Base-by-base conservation (phyloP, 2,888 invertebrate species). In the Ferdinandea cuprea region DNA sequence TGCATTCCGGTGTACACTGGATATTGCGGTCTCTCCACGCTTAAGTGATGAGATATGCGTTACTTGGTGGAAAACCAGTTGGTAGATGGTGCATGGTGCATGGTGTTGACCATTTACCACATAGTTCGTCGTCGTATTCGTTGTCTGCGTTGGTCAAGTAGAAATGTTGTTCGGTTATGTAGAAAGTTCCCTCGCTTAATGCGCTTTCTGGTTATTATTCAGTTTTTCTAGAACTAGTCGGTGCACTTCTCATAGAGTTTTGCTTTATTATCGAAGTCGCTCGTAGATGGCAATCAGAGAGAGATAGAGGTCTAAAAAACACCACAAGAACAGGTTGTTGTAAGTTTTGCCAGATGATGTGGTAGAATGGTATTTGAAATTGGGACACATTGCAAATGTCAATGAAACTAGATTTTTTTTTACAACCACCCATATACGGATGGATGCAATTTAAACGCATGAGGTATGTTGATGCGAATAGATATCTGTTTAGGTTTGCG, bases 311-410 rank as follows among this genome's bases (percentile, higher is more conserved):
- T 32, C 15, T 58, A 46, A 42, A 19, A 19, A 37, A 46, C 48
- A 35, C 32, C 11, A 50, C 44, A 19, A 48, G 74, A 80, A 71
- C 81, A 71, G 71, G 81, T 81, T 81, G 58, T 13, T 50, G 13
- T 6, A 11, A 30, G 15, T 28, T n/a, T 25, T n/a, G 44, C 32
- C 30, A n/a, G 40, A 32, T 66, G 74, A 65, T 48, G 58, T 46
- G 50, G 52, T 73, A 46, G 76, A 76, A 59, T 81, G 81, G 15
- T 71, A 71, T 81, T 81, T 77, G 54, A 32, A 81, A 77, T 54
- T 77, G 65, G 77, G 69, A 81, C 81, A 81, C 81, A 65, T 28
- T 72, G 76, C 52, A 77, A 77, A 81, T 81, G 81, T 81, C 66
- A 81, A 28, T 52, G 32, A n/a, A 76, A 52, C 58, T 42, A 65